These are phyloP conservation scores for Dendroctonus ponderosae DNA, from an alignment of 1,140 invertebrate species.

Conservation along the genomic window DNA sequence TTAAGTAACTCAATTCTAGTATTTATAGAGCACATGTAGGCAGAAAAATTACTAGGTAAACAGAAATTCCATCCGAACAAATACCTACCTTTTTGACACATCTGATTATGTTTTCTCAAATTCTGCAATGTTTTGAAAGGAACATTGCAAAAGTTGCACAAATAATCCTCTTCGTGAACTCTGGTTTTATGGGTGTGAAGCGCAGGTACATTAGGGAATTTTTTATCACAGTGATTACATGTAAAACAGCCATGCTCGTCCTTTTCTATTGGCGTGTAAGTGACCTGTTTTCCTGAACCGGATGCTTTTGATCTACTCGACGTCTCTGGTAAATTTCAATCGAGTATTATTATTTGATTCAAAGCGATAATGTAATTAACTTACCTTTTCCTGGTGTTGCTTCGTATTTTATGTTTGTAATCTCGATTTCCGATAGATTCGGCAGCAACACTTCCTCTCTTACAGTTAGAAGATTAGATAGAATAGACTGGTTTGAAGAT, in stretches of 20 bases:
- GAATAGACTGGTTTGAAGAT: conserved; percentile 11
- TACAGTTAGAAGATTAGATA: conserved; percentile 24
- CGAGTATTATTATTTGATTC: too few relatives aligned
- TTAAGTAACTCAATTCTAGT: too few relatives aligned
- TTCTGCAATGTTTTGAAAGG: conserved; percentile 34
- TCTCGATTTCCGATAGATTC: conserved; percentile 29
- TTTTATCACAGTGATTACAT: conserved; percentile 32
- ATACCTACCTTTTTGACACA: conserved; percentile 37
- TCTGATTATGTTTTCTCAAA: conserved; percentile 38
- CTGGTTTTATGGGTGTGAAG: conserved; percentile 33
- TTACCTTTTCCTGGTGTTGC: neutral
- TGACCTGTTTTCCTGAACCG: neutral
- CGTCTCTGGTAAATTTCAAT: too few relatives aligned
- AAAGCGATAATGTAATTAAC: neutral
- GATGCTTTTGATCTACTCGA: neutral
- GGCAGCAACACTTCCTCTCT: conserved; percentile 27
- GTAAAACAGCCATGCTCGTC: conserved; percentile 24
- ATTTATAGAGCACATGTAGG: neutral
- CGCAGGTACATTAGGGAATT: conserved; percentile 27
- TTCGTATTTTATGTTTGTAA: conserved; percentile 23
- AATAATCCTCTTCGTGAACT: conserved; percentile 35
- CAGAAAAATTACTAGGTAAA: neutral
- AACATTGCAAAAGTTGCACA: conserved; percentile 40
- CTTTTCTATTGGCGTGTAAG: conserved; percentile 8
- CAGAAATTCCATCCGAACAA: neutral